Conservation (phyloP, 2,797 vertebrate genomes). For the Otolemur crassicaudatus region DNA sequence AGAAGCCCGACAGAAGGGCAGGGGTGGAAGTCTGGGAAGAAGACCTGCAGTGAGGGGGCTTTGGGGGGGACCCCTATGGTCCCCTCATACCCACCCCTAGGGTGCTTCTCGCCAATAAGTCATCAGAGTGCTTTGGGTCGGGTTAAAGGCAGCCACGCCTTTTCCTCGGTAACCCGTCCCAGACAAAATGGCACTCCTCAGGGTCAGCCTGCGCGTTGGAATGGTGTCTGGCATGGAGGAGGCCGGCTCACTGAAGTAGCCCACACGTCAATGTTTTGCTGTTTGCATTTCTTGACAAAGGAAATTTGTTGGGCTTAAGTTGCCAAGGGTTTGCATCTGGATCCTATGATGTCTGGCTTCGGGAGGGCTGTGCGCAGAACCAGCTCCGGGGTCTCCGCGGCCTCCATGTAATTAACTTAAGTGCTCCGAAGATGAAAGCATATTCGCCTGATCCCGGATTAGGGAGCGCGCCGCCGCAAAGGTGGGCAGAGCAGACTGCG, state of each 20-base stretch:
- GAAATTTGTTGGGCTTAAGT: slow-evolving; percentile 86
- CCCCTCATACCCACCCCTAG: fast-evolving
- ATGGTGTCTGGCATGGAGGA: not conserved
- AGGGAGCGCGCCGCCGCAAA: slow-evolving; percentile 74
- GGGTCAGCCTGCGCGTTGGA: fast-evolving
- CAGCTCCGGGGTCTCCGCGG: slow-evolving; percentile 70
- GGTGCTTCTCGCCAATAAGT: not conserved
- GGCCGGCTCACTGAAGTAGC: slow-evolving; percentile 56
- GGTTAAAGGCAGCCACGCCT: not conserved
- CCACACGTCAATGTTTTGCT: not conserved
- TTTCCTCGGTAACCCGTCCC: not conserved
- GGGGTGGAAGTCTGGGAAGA: not conserved
- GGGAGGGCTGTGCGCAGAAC: slow-evolving; percentile 74
- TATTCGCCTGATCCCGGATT: slow-evolving; percentile 84
- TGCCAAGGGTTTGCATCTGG: slow-evolving; percentile 84
- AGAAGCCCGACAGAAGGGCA: not conserved
- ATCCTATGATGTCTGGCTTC: slow-evolving; percentile 84
- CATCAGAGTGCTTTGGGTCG: fast-evolving
- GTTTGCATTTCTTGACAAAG: slow-evolving; percentile 83
- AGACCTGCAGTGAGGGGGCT: not conserved
- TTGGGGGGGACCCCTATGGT: fast-evolving
- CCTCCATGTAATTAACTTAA: slow-evolving; percentile 86
- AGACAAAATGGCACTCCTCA: not conserved
- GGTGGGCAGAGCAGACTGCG: slow-evolving; percentile 75
- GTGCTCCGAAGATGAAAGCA: slow-evolving; percentile 85